phyloP scores from a whole-genome alignment of 2,888 invertebrate species.

The Cantharis rufa region DNA sequence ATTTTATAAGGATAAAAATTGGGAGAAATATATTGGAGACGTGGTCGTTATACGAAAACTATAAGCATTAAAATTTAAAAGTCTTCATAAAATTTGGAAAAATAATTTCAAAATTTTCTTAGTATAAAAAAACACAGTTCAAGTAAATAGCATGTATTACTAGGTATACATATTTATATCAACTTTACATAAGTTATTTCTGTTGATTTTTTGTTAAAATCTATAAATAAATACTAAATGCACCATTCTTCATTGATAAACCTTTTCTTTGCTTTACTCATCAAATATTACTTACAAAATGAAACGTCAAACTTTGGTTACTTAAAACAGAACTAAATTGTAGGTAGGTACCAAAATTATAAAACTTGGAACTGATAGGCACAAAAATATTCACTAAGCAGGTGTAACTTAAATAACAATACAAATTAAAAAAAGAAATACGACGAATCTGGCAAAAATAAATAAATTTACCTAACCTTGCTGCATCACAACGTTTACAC shows the following conservation, averaged over 20 bases:
- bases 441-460: not conserved
- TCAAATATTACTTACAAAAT: not conserved
- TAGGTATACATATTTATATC: not conserved
- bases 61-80: no score
- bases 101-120: no score
- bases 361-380: not conserved
- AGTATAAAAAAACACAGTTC: not conserved
- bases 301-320: not conserved
- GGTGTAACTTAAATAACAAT: not conserved
- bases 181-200: not conserved
- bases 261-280: not conserved
- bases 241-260: not conserved
- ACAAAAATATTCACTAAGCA: not conserved
- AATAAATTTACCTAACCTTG: not conserved
- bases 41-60: no score
- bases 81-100: no score
- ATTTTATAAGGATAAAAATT: no score
- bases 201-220: not conserved
- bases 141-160: not conserved
- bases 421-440: not conserved
- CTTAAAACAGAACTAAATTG: not conserved
- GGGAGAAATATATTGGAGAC: no score
- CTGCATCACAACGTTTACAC: not conserved
- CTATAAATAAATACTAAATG: not conserved
- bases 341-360: not conserved